phyloP scores from a whole-genome alignment of 2,113 vertebrate species.

The Chaenogobius annularis region DNA sequence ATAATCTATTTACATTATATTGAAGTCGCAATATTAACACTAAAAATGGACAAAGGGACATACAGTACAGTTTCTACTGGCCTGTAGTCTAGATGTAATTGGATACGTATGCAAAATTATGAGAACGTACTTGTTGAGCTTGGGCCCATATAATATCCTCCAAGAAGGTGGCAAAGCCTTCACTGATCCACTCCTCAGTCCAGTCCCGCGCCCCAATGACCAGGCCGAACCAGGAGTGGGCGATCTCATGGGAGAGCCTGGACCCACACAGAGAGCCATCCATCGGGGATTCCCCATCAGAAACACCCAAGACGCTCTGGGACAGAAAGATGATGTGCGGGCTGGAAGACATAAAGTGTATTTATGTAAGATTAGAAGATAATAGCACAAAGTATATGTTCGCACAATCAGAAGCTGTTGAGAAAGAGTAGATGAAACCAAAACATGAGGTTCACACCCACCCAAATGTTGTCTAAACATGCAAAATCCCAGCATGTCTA shows the following conservation, averaged over 20 bases:
- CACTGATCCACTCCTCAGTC: conserved; percentile 98
- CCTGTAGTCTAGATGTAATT: not conserved
- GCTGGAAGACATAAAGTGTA: conserved; percentile 75
- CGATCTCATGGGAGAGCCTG: conserved; percentile 93
- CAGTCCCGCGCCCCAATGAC: conserved; percentile 93
- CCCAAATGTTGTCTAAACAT: conserved; percentile 57
- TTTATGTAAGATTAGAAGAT: conserved; percentile 17
- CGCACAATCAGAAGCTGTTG: not conserved
- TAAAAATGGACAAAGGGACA: too few species aligned
- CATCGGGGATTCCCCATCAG: conserved; percentile 32
- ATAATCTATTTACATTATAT: too few species aligned
- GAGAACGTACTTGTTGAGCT: conserved; percentile 82
- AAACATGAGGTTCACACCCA: conserved; percentile 32
- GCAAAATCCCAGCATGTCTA: conserved; percentile 16
- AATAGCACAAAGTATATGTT: not conserved
- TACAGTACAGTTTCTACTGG: too few species aligned
- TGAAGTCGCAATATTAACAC: too few species aligned
- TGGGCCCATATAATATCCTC: conserved; percentile 90
- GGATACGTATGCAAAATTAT: not conserved
- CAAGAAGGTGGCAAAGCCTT: conserved; percentile 94
- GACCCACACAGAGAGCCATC: conserved; percentile 82
- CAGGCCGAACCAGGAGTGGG: conserved; percentile 96
- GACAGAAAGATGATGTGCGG: conserved; percentile 95
- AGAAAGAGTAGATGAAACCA: conserved; percentile 7
- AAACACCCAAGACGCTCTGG: conserved; percentile 77